Evolutionary conservation across 2,888 invertebrate species (phyloP), one percentile per base, ranked within the genome.

Genomic region (Miltochrista miniata): DNA sequence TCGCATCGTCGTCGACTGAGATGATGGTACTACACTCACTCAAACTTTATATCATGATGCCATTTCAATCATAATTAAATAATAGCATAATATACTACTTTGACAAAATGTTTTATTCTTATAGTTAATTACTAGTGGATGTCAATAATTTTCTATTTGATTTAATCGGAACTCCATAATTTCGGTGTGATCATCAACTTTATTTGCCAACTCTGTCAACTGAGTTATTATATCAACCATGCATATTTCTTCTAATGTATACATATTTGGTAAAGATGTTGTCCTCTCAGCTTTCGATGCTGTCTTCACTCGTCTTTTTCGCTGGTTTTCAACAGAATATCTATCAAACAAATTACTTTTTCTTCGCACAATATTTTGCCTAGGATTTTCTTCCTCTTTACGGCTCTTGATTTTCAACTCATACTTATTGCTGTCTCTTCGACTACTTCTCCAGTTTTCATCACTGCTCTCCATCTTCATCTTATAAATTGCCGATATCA

Each of bases 401-500:
- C 75, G 65, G 60, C 81, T 79, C 41, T 65, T 79, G 55, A 91
- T 76, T 59, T 83, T 76, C 51, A 83, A 89, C 68, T 89, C 88
- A 54, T 91, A 91, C n/a, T n/a, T n/a, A 51, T 90, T 90, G 56
- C 87, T 90, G 51, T 87, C 89, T 57, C 85, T 88, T 7, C 92
- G 85, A 48, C 93, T 78, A 63, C 92, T 93, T 70, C 92, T 92
- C 52, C 92, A 92, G 48, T 92, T 93, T 62, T 93, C 93, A 67
- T 94, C 94, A 10, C 94, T 92, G 61, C 95, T 95, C 0, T 94
- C 94, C 0, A 96, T 96, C 9, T 53, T 53, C 72, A 96, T 87
- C 70, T 95, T 94, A 79, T 96, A 96, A 40, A 96, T 93, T 35
- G 94, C 94, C 42, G 93, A 88, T 64, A 96, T 94, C 47, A 97